Conservation (phyloP, 2,113 vertebrate species). For the Propithecus coquereli region DNA sequence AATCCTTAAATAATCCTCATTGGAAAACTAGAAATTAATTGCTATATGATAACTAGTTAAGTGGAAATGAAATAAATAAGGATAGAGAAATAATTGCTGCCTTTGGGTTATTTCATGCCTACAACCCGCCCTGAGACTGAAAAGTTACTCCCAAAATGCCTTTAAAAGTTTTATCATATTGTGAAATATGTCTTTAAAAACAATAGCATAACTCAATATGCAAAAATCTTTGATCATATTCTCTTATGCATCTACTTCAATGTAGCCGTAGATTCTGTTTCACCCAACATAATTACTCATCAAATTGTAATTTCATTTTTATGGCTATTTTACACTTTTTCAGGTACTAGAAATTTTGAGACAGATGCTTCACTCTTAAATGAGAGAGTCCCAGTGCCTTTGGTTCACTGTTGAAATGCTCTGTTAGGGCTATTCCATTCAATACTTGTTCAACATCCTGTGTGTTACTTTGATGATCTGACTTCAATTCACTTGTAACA, state of each 20-base stretch:
- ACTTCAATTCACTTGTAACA: background rate
- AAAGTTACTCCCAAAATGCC: background rate
- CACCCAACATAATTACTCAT: background rate
- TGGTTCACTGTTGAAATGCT: background rate
- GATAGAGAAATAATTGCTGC: background rate
- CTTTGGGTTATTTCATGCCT: background rate
- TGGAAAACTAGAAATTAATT: slow-evolving; percentile 47
- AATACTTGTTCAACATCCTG: background rate
- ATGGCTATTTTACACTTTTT: background rate
- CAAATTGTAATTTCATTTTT: background rate
- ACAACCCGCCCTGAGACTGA: background rate
- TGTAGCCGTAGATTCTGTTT: background rate
- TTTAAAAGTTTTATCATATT: background rate
- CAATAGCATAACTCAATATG: background rate
- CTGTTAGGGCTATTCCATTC: background rate
- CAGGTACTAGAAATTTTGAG: background rate
- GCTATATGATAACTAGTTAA: background rate
- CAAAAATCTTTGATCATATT: background rate
- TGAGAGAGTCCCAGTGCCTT: accelerated
- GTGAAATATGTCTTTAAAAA: background rate
- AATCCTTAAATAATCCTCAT: slow-evolving; percentile 28
- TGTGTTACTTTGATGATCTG: background rate
- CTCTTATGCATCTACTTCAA: background rate
- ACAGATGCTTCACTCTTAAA: background rate
- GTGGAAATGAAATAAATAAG: slow-evolving; percentile 32